A percentile compares a stretch with the other conserved stretches of the same genome.
phyloP scores from a whole-genome alignment of 2,113 vertebrate species.

The Pelusios castaneus region DNA sequence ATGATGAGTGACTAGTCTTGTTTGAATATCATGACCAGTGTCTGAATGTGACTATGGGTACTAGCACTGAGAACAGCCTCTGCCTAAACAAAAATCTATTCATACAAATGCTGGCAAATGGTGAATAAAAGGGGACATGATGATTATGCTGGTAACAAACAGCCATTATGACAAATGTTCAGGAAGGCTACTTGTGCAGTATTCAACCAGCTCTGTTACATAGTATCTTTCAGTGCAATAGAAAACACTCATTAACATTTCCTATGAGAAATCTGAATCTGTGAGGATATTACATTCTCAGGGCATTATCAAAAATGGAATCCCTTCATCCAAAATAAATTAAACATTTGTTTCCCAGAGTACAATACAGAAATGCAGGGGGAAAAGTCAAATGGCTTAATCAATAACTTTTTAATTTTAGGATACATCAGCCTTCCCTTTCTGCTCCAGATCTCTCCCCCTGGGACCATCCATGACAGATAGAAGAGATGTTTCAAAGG shows the following conservation, averaged over 20 bases:
- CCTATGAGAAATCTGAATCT: constrained; percentile 56
- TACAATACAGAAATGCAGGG: constrained; percentile 57
- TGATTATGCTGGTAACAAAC: constrained; percentile 29
- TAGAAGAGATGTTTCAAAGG: constrained; percentile 31
- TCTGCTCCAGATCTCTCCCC: constrained; percentile 16
- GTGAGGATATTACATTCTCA: constrained; percentile 62
- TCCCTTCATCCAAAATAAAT: constrained; percentile 70
- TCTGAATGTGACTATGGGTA: background rate
- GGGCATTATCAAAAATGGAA: constrained; percentile 64
- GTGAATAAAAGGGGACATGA: background rate
- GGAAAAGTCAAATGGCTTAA: constrained; percentile 64
- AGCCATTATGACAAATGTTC: constrained; percentile 28
- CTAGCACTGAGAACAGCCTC: background rate
- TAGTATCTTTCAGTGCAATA: constrained; percentile 34
- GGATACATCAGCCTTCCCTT: constrained; percentile 58
- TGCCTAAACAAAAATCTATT: constrained; percentile 20
- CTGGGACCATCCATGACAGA: constrained; percentile 50
- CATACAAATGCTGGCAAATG: background rate
- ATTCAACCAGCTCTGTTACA: constrained; percentile 39
- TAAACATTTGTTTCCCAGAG: constrained; percentile 69
- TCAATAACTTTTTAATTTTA: constrained; percentile 66
- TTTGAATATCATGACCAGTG: background rate
- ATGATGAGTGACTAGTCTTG: background rate
- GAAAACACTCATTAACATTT: constrained; percentile 73
- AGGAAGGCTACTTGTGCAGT: constrained; percentile 24